Base-by-base conservation (phyloP, 2,888 invertebrate genomes). In the Druceiella hillmani region DNA sequence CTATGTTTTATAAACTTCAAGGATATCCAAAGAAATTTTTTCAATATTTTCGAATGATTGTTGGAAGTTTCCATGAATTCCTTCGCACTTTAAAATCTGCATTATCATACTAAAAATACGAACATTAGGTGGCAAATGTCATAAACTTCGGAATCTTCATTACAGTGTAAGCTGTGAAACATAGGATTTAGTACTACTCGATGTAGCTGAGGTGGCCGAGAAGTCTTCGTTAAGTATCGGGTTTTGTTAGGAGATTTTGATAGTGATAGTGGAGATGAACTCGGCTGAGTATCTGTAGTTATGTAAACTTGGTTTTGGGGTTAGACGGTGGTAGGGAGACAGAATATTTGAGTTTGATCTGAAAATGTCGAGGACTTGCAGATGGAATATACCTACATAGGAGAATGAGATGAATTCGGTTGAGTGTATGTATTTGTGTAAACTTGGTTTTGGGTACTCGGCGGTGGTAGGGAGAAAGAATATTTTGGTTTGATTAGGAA, bases 261-360 rank as follows among this genome's bases (percentile, higher is more conserved):
- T 20, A 20, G 20, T 31, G 31, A 31, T 31, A 17, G 31, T 31
- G 31, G 20, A 33, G 33, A 33, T 33, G 27, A 33, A 33, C 25
- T 17, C 14, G 27, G 25, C 27, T 33, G 26, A 25, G 33, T 33
- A 27, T 33, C 27, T 33, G 26, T 33, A 26, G 35, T 28, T 28
- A 27, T 28, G 27, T 35, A 28, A 13, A 34, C 27, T 13, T 17
- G 27, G 13, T 28, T 28, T 35, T 35, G 17, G n/a, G 35, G 27
- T 12, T 35, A 13, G 20, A 28, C 35, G 27, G 24, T 27, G 35
- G 35, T 13, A 28, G 35, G 28, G 35, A 35, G 34, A 34, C 34
- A 34, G 34, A 34, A 34, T 34, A 34, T 34, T 34, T 34, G 34
- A 27, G 34, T 34, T 31, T 31, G 31, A 31, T 31, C 20, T 31